Base-by-base conservation (phyloP, 2,113 vertebrate species). In the Oreochromis aureus region DNA sequence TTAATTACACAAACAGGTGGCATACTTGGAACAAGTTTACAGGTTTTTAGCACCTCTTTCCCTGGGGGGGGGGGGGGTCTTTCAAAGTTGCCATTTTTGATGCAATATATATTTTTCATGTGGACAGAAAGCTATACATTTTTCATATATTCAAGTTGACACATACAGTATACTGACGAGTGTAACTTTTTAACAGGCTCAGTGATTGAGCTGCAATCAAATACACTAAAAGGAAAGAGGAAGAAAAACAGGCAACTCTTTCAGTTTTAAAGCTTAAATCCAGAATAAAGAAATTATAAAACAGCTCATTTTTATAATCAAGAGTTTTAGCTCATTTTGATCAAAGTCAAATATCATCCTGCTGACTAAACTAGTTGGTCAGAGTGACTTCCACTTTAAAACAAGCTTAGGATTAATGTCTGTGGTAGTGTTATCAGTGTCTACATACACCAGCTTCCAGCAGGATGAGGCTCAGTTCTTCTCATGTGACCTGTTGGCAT, bases 101-200 rank as follows among this genome's bases (percentile, higher is more conserved):
- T 0, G 0, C 12, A 4, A 44, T 71, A 9, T 0, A 1, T 6
- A 0, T 15, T 0, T 69, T 69, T 41, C 8, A 13, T 41, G 11
- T 22, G 1, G 63, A 69, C 4, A 71, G n/a, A 16, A 71, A 8
- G 34, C 5, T 24, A 0, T 41, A 41, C 1, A 41, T 24, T 69
- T 24, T 15, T n/a, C 32, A 66, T 66, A 66, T 66, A 3, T 7
- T n/a, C 2, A 36, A 66, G 61, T 66, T 19, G 19, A 12, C 18
- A 66, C 10, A 66, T 39, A 6, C 3, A 71, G n/a, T 0, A 5
- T 44, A 69, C 34, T 41, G n/a, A 15, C 13, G 3, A 66, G 32
- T 69, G n/a, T 41, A 69, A 24, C 36, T 1, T 69, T 46, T 69
- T 71, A 24, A n/a, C 15, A 41, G 36, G 3, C 9, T 44, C 63